Evolutionary conservation across 2,113 vertebrate genomes (phyloP).

Genomic region (Nestor notabilis): DNA sequence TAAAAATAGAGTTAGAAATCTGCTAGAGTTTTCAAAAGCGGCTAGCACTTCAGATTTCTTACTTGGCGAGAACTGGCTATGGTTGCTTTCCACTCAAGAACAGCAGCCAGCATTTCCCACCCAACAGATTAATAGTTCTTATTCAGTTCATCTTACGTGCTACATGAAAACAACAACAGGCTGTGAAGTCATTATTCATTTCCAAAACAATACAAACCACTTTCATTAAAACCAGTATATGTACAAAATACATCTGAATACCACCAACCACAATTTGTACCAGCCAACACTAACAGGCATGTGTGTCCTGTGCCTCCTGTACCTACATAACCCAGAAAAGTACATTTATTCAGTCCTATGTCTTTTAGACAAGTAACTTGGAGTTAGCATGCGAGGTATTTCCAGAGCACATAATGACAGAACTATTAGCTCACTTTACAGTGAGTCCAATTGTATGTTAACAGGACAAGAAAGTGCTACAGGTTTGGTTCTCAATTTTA

Average conservation of each 20-base stretch:
- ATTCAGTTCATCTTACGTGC: background rate
- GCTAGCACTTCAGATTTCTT: background rate
- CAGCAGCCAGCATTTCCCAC: background rate
- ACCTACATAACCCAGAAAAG: background rate
- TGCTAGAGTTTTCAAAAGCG: background rate
- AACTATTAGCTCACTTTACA: background rate
- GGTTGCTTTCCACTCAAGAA: background rate
- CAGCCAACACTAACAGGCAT: background rate
- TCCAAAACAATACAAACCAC: background rate
- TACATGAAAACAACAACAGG: background rate
- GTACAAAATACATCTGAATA: background rate
- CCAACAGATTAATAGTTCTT: background rate
- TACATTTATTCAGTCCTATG: fast-evolving
- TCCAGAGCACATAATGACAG: background rate
- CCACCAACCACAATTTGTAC: background rate
- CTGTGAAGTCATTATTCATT: background rate
- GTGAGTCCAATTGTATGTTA: fast-evolving
- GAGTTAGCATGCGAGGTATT: background rate
- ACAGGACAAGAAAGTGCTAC: background rate
- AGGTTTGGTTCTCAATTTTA: background rate
- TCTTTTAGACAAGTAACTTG: background rate
- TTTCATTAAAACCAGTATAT: background rate
- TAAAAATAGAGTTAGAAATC: slow-evolving; percentile 13
- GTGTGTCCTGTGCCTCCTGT: background rate
- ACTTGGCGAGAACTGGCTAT: background rate